phyloP scores from a whole-genome alignment of 2,888 invertebrate species.

The Habrosyne pyritoides region DNA sequence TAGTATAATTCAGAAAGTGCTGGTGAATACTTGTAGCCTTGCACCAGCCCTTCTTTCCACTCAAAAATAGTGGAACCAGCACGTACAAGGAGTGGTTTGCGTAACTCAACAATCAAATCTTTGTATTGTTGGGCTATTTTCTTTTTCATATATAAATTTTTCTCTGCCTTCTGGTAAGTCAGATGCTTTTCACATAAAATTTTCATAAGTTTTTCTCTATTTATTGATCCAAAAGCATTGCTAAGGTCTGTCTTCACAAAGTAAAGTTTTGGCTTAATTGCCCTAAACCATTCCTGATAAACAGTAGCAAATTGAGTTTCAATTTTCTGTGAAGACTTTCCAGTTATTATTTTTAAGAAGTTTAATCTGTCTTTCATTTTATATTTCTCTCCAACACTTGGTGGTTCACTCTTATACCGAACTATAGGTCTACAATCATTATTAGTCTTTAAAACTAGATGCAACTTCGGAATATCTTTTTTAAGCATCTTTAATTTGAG shows the following conservation, averaged over 20 bases:
- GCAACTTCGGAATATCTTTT: slow-evolving; percentile 66
- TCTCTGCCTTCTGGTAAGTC: slow-evolving; percentile 52
- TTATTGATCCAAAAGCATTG: slow-evolving; percentile 79
- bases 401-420: slow-evolving; percentile 56
- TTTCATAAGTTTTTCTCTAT: slow-evolving; percentile 57
- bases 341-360: slow-evolving; percentile 55
- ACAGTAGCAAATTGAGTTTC: slow-evolving; percentile 56
- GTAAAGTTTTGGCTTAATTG: slow-evolving; percentile 66
- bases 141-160: slow-evolving; percentile 50
- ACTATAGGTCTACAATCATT: slow-evolving; percentile 71
- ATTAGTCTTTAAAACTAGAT: slow-evolving; percentile 65
- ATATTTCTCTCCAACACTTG: slow-evolving; percentile 50
- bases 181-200: slow-evolving; percentile 59
- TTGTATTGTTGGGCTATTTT: slow-evolving; percentile 59
- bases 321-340: slow-evolving; percentile 47
- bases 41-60: slow-evolving; percentile 75
- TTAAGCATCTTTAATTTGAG: slow-evolving; percentile 45
- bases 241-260: slow-evolving; percentile 76
- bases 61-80: slow-evolving; percentile 74
- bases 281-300: slow-evolving; percentile 55
- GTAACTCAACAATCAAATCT: slow-evolving; percentile 63
- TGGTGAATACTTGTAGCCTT: slow-evolving; percentile 79
- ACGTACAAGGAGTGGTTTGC: slow-evolving; percentile 66
- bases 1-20: slow-evolving; percentile 77
- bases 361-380: slow-evolving; percentile 63